Percentiles rank a stretch among this genome's conserved stretches.
These are phyloP conservation scores for Etheostoma spectabile DNA, from an alignment of 2,113 vertebrate genomes.

Conservation along the genomic window DNA sequence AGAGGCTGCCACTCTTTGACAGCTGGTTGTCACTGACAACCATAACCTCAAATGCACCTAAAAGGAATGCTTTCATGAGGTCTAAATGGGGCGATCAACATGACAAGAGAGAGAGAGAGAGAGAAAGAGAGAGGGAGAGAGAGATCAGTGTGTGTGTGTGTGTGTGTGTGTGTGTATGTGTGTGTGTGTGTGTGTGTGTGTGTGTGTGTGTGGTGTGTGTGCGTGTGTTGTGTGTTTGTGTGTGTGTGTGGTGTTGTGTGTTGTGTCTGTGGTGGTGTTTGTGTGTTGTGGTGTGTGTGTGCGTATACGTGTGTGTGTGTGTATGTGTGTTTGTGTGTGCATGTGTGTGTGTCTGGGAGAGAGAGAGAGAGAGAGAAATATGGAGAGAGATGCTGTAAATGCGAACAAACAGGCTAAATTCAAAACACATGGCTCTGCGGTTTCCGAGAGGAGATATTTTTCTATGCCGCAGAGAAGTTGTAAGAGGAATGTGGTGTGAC, in stretches of 20 bases:
- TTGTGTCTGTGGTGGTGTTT: constrained; percentile 37
- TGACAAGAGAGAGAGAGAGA: constrained; percentile 28
- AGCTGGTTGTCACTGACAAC: constrained; percentile 83
- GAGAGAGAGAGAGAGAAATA: constrained; percentile 31
- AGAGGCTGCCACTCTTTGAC: constrained; percentile 77
- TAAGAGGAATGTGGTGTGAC: constrained; percentile 81
- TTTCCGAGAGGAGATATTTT: constrained; percentile 75
- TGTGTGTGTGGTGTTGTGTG: constrained; percentile 10
- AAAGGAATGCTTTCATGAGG: constrained; percentile 80
- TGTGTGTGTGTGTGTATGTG: constrained; percentile 37
- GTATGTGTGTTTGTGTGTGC: constrained; percentile 35
- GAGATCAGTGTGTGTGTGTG: constrained; percentile 29
- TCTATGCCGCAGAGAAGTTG: constrained; percentile 78
- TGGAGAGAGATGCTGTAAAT: constrained; percentile 76
- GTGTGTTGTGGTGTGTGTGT: constrained; percentile 12
- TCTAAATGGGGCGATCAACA: constrained; percentile 77
- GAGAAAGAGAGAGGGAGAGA: constrained; percentile 11
- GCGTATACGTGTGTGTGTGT: constrained; percentile 14
- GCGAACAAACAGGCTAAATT: constrained; percentile 82
- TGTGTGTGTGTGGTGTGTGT: constrained; percentile 22
- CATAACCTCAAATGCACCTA: constrained; percentile 81
- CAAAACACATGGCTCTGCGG: constrained; percentile 82
- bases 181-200: constrained; percentile 11
- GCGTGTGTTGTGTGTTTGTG: constrained; percentile 1
- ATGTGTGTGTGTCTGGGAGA: constrained; percentile 12